Evolutionary conservation across 2,113 vertebrate genomes (phyloP), one percentile per base, ranked within the genome.

Genomic region (Kryptolebias marmoratus): DNA sequence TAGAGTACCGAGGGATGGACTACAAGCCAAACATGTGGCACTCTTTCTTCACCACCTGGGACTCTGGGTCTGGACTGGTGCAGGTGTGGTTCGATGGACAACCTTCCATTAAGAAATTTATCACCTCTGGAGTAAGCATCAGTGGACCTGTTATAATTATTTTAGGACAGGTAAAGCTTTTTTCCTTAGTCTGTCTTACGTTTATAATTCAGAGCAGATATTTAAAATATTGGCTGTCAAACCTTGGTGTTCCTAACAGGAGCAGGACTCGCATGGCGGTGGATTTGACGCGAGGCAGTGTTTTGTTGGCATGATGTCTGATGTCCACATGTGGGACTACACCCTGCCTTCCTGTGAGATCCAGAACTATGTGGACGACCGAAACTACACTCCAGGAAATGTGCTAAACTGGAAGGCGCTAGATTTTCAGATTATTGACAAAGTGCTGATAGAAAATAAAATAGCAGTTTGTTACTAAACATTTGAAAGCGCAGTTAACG

Each of bases 251-350:
- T 53, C 7, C 47, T 18, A 60, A 77, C 62, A 77, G 75, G 75
- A 77, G 14, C 1, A 44, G 1, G 90, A 93, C 64, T 7, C 48
- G 11, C 73, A 85, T 0, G 87, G 86, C 42, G 88, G 89, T 0
- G 56, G 58, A 1, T 91, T 91, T 70, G 81, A 85, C 39, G 0
- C 3, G 0, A 73, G 55, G 0, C 90, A 92, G 82, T 79, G 53
- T 44, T 91, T 93, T 0, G 5, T 83, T 44, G 89, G 91, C 9
- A 90, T 89, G 86, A 80, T 89, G 59, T n/a, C 75, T 8, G 90
- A 93, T 10, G 77, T 92, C 53, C 82, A 93, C 73, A 84, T 93
- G 88, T 93, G 91, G 90, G 57, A 92, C 77, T 77, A 89, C 50
- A 11, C 48, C 53, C 88, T 92, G 1, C 88, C 88, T 4, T 1